phyloP scores from a whole-genome alignment of 2,888 invertebrate genomes.

The Lepidonotus clava region DNA sequence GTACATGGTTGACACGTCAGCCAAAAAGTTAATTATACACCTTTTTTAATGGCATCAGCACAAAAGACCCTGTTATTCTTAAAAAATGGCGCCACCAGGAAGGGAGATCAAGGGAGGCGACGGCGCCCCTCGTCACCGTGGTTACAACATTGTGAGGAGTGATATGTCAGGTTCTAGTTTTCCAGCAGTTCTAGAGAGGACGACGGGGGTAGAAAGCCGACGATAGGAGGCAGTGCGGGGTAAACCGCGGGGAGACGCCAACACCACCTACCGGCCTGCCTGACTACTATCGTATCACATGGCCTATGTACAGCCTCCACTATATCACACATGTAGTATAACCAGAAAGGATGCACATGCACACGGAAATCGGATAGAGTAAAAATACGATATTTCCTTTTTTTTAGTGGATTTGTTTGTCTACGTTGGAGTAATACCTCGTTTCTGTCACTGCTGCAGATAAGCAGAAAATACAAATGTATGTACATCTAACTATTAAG shows the following conservation, averaged over 20 bases:
- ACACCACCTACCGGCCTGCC: background rate
- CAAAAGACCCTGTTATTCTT: conserved; percentile 44
- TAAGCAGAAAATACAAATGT: no score
- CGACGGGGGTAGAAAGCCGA: background rate
- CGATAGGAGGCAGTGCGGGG: background rate
- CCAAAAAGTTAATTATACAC: background rate
- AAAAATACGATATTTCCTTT: no score
- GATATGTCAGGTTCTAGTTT: conserved; percentile 50
- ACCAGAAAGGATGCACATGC: no score
- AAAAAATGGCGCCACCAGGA: background rate
- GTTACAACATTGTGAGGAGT: background rate
- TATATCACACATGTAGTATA: no score
- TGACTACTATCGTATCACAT: background rate
- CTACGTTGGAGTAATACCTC: no score
- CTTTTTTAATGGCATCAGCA: background rate
- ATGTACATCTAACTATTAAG: no score
- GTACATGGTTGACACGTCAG: background rate
- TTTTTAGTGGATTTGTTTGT: no score
- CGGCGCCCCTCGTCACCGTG: background rate
- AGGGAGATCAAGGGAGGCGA: no score
- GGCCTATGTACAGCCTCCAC: background rate
- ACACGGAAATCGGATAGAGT: no score
- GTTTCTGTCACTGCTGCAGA: no score
- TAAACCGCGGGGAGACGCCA: background rate
- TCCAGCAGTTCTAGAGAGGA: conserved; percentile 50